phyloP scores from a whole-genome alignment of 2,113 vertebrate genomes.

The Octodon degus region DNA sequence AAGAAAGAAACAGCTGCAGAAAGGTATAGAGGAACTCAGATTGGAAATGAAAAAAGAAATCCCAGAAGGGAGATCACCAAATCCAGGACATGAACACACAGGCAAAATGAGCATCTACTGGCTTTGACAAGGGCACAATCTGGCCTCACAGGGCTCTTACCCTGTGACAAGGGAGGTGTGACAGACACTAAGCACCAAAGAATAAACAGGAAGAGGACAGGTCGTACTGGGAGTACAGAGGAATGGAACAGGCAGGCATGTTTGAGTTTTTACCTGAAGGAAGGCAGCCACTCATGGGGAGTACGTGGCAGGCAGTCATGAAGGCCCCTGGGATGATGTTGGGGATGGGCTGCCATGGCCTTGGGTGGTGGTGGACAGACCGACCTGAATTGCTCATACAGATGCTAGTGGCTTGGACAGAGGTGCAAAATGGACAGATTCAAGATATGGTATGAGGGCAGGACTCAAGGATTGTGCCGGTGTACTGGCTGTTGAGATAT shows the following conservation, averaged over 20 bases:
- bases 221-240: neutral
- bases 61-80: neutral
- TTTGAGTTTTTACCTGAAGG: neutral
- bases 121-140: neutral
- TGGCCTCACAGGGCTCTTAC: neutral
- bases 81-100: neutral
- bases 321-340: neutral
- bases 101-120: neutral
- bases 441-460: neutral
- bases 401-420: neutral
- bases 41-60: no score
- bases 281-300: neutral
- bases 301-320: rapidly evolving
- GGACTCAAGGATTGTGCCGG: neutral
- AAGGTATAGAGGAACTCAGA: no score
- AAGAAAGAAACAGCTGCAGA: no score
- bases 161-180: neutral
- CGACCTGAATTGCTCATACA: neutral
- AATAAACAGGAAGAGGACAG: neutral
- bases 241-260: neutral
- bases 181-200: neutral
- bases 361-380: neutral
- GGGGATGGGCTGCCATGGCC: neutral
- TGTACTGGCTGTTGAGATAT: neutral
- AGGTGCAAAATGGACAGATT: neutral